Percentiles rank a stretch among this genome's conserved stretches.
These are phyloP conservation scores for Megaptera novaeangliae DNA, from an alignment of 2,113 vertebrate genomes.

Conservation along the genomic window DNA sequence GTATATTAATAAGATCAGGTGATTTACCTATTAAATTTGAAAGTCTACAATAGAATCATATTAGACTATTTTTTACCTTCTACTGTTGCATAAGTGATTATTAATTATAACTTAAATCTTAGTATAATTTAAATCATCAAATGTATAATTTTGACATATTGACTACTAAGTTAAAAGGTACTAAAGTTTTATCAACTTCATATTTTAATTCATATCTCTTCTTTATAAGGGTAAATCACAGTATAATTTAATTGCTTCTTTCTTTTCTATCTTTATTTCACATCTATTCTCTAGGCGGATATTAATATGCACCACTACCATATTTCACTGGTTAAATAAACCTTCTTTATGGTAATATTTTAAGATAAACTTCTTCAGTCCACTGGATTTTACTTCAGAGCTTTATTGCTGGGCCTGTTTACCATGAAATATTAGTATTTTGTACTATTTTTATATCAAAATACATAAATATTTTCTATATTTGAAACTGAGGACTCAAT, in stretches of 20 bases:
- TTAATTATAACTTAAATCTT: slow-evolving; percentile 25
- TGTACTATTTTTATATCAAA: background rate
- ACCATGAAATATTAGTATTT: background rate
- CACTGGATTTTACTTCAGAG: background rate
- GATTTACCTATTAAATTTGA: background rate
- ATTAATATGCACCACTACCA: background rate
- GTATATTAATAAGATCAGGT: background rate
- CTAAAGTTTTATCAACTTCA: background rate
- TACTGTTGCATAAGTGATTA: background rate
- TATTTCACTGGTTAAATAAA: slow-evolving; percentile 14
- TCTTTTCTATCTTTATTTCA: slow-evolving; percentile 20
- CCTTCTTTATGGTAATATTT: background rate
- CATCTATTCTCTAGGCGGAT: background rate
- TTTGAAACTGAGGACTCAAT: background rate
- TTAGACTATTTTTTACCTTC: slow-evolving; percentile 7
- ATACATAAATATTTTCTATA: background rate
- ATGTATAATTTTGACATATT: slow-evolving; percentile 21
- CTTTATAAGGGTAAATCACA: background rate
- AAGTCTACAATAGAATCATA: slow-evolving; percentile 2
- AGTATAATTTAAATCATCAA: slow-evolving; percentile 24
- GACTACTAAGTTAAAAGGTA: background rate
- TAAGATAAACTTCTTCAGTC: slow-evolving; percentile 7
- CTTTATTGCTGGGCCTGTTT: background rate
- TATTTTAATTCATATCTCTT: background rate
- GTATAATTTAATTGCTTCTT: background rate